Percentiles rank a stretch among this genome's conserved stretches.
phyloP scores from a whole-genome alignment of 2,888 invertebrate species.

The Tenthredo livida region DNA sequence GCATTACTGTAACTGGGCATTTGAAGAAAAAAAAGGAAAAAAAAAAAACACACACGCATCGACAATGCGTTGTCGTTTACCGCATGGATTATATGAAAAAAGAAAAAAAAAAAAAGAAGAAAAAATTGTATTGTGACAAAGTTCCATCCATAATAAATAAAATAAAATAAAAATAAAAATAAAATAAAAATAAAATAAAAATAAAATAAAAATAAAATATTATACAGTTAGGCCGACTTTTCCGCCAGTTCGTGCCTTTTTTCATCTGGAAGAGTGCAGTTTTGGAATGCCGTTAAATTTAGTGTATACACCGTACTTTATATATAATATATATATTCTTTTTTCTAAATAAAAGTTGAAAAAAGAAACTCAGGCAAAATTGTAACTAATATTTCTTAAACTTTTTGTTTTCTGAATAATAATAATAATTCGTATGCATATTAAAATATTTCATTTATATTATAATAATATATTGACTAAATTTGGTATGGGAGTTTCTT shows the following conservation, averaged over 20 bases:
- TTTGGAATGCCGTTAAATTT: constrained; percentile 60
- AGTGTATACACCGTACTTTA: constrained; percentile 26
- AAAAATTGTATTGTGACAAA: constrained; percentile 76
- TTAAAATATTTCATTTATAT: too few species aligned
- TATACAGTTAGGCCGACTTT: constrained; percentile 78
- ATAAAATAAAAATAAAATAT: constrained; percentile 61
- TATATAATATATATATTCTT: background rate
- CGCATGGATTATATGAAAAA: constrained; percentile 57
- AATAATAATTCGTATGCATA: too few species aligned
- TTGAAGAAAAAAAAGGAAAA: background rate
- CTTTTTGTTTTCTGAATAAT: too few species aligned
- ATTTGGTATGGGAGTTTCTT: background rate
- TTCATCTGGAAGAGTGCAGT: constrained; percentile 74
- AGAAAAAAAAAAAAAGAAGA: constrained; percentile 26
- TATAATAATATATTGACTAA: background rate
- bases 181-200: constrained; percentile 65
- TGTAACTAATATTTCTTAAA: too few species aligned
- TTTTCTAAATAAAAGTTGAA: background rate
- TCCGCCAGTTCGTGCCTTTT: constrained; percentile 78
- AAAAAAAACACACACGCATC: too few species aligned
- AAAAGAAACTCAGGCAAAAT: background rate
- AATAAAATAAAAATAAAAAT: constrained; percentile 56
- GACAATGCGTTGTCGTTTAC: constrained; percentile 40
- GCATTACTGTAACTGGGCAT: constrained; percentile 38
- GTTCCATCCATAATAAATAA: constrained; percentile 78